Base-by-base conservation (phyloP, 2,797 vertebrate genomes). In the Alauda arvensis region DNA sequence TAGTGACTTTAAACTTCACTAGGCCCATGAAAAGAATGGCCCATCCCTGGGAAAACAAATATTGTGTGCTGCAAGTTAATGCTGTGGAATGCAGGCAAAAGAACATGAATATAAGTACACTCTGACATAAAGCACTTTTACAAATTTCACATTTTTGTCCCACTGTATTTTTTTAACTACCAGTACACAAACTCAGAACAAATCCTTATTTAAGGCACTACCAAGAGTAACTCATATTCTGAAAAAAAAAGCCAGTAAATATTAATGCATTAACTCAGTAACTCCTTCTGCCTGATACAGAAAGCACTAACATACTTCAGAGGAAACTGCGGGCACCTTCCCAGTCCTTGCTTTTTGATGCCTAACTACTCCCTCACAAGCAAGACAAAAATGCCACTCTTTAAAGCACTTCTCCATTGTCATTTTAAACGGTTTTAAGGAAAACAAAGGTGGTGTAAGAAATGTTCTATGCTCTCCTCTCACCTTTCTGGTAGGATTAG, bases 401-500 rank as follows among this genome's bases (percentile, higher is more conserved):
- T 39, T 62, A 87, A 81, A 78, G 70, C 26, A 56, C 43, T 91
- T 69, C 29, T 66, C 52, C 42, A 90, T 57, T 87, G 61, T 88
- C 4, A 92, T 90, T 94, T 92, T 83, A 89, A 90, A 83, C 12
- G 10, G 23, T 56, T 83, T 77, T 60, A 78, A 78, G 29, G 60
- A 66, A 91, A 87, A 90, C 72, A 91, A 85, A 87, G 39, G 48
- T 28, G 24, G 26, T 33, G 43, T 29, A 61, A 77, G 63, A 77
- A 83, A 75, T 10, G 46, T 18, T 61, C 66, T 34, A 3, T 31
- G 48, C 17, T 86, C 8, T 23, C 12, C 31, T 82, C 61, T 77
- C 77, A 55, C 34, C 51, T 34, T 65, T 66, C 61, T 55, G 16
- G 37, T 25, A 51, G 72, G 71, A 94, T 75, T 88, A 88, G 74